phyloP scores from a whole-genome alignment of 2,888 invertebrate genomes.

The Pegoplata infirma region DNA sequence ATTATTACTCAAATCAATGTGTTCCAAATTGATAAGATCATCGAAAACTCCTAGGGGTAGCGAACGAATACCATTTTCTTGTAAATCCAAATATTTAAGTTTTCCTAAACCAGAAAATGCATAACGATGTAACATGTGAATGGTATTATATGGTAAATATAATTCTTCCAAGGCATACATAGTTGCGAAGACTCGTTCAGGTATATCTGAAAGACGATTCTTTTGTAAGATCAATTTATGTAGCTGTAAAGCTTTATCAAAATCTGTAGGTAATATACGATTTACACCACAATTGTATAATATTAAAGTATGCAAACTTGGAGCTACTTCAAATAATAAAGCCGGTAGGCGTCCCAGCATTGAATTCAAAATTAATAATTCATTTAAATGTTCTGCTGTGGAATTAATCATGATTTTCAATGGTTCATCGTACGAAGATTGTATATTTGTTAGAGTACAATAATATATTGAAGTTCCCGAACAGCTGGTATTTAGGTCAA shows the following conservation, averaged over 20 bases:
- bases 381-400: slow-evolving; percentile 58
- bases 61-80: slow-evolving; percentile 68
- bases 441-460: slow-evolving; percentile 63
- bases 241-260: slow-evolving; percentile 64
- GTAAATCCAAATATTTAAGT: slow-evolving; percentile 69
- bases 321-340: slow-evolving; percentile 67
- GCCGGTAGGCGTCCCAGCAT: slow-evolving; percentile 65
- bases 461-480: slow-evolving; percentile 62
- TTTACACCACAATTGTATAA: slow-evolving; percentile 70
- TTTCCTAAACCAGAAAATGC: slow-evolving; percentile 69
- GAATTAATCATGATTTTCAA: slow-evolving; percentile 56
- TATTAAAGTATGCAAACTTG: slow-evolving; percentile 68
- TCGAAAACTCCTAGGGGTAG: slow-evolving; percentile 63
- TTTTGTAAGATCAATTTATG: slow-evolving; percentile 67
- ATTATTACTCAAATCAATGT: slow-evolving; percentile 73
- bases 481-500: slow-evolving; percentile 69
- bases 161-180: slow-evolving; percentile 67
- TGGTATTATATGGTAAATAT: slow-evolving; percentile 69
- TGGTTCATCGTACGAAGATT: slow-evolving; percentile 57
- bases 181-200: slow-evolving; percentile 65
- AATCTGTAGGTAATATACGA: slow-evolving; percentile 65
- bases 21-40: slow-evolving; percentile 67
- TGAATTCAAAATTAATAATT: slow-evolving; percentile 68
- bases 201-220: slow-evolving; percentile 68
- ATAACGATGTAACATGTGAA: slow-evolving; percentile 67